Evolutionary conservation across 2,113 vertebrate species (phyloP).

Genomic region (Lasiurus borealis): DNA sequence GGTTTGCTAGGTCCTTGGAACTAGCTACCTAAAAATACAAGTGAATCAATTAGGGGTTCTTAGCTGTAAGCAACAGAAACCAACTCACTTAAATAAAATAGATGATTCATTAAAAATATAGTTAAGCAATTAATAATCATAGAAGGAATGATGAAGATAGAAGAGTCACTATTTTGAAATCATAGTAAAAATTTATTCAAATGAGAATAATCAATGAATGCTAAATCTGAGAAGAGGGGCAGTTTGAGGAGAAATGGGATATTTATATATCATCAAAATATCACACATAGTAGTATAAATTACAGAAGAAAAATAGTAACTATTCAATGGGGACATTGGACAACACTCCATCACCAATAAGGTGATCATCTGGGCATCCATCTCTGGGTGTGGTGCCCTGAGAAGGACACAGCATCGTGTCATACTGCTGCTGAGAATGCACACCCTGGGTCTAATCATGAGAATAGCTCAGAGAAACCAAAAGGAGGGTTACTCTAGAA

Average conservation of each 20-base stretch:
- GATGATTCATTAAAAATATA: conserved; percentile 4
- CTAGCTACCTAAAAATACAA: not conserved
- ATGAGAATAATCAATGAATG: not conserved
- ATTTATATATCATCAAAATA: not conserved
- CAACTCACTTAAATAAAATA: not conserved
- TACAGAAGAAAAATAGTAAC: not conserved
- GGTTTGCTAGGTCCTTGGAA: not conserved
- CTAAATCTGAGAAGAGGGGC: not conserved
- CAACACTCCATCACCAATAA: not conserved
- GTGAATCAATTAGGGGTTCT: not conserved
- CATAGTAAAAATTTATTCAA: conserved; percentile 8
- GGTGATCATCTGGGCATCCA: not conserved
- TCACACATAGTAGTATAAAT: not conserved
- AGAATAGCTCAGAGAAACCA: not conserved
- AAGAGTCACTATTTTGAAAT: conserved; percentile 31
- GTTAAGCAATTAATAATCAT: not conserved
- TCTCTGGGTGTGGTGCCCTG: not conserved
- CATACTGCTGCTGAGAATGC: not conserved
- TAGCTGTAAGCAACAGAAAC: conserved; percentile 36
- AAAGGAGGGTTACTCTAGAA: not conserved
- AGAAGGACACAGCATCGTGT: not conserved
- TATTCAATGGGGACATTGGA: not conserved
- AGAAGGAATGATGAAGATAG: not conserved
- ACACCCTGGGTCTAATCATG: not conserved
- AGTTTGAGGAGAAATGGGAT: not conserved